Conservation (phyloP, 2,888 invertebrate genomes). For the Muscina levida region DNA sequence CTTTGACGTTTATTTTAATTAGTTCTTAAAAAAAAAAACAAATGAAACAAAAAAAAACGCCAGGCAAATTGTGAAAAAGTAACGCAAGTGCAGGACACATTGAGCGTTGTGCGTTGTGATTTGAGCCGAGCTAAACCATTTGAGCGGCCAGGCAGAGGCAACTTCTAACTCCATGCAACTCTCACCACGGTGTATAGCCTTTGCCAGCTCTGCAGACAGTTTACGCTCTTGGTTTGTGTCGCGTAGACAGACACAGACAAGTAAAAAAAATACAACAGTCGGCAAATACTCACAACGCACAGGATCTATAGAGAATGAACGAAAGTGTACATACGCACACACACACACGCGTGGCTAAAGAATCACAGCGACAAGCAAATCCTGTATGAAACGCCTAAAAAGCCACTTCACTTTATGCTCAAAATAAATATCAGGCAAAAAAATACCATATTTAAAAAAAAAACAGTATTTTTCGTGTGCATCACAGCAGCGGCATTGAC, state of each 20-base stretch:
- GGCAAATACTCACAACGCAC: constrained; percentile 61
- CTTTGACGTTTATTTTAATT: constrained; percentile 72
- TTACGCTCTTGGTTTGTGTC: constrained; percentile 39
- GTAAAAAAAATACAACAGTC: constrained; percentile 1
- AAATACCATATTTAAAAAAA: constrained; percentile 53
- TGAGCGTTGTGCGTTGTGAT: constrained; percentile 64
- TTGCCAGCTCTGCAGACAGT: not conserved
- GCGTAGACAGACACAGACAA: constrained; percentile 53
- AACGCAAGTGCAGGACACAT: not conserved
- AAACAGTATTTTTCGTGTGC: constrained; percentile 44
- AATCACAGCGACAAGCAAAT: constrained; percentile 38
- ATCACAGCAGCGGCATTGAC: constrained; percentile 56
- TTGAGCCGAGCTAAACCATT: constrained; percentile 51
- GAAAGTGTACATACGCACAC: no score
- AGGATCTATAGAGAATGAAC: constrained; percentile 34
- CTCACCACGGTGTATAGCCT: no score
- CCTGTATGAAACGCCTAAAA: constrained; percentile 60
- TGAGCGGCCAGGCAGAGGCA: constrained; percentile 17
- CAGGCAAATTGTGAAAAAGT: constrained; percentile 18
- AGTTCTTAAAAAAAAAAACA: constrained; percentile 66
- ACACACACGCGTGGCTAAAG: no score
- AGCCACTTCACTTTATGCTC: constrained; percentile 59
- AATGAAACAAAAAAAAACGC: constrained; percentile 8
- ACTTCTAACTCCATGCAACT: constrained; percentile 27
- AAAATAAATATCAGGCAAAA: constrained; percentile 42